Base-by-base conservation (phyloP, 1,140 invertebrate species). In the Tribolium castaneum region DNA sequence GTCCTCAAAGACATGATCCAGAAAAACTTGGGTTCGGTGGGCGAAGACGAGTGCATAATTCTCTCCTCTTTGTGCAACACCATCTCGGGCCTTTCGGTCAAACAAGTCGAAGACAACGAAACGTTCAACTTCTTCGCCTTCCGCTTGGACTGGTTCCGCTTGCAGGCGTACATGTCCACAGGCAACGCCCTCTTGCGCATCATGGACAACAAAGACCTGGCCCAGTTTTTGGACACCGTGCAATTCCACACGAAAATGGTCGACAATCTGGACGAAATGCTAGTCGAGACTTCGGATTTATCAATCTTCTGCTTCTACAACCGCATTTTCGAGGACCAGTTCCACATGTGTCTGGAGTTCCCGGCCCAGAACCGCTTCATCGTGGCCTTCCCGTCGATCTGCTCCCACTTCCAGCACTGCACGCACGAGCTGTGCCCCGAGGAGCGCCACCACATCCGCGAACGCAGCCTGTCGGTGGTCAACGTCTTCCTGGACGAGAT, bases 401-500 rank as follows among this genome's bases (percentile, higher is more conserved):
- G 98, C 87, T 95, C 95, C 79, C 98, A 99, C 86, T 99, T 99
- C 85, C 96, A 98, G 88, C 96, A 97, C 85, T 98, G 98, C 82
- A 98, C 97, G 0, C 98, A 99, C 88, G 96, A 99, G 84, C 90
- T 99, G 62, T 99, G 98, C 85, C 99, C 98, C 0, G 99, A 99
- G 89, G 99, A 99, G 90, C 90, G 98, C 78, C 96, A 98, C 89
- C 96, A 98, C 86, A 98, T 99, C 82, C 91, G 98, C 75, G 97
- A 99, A 85, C 91, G 97, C 75, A 98, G 97, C 86, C 89, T 99
- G 3, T 98, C 97, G 76, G 97, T 99, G 56, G 97, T 99, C 0
- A 99, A 99, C 85, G 95, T 98, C 90, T 99, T 98, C 87, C 88
- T 99, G 25, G 97, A 99, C 86, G 97, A 99, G 89, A 99, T 99